Evolutionary conservation across 2,797 vertebrate genomes (phyloP), one percentile per base, ranked within the genome.

Genomic region (Taeniopygia guttata): DNA sequence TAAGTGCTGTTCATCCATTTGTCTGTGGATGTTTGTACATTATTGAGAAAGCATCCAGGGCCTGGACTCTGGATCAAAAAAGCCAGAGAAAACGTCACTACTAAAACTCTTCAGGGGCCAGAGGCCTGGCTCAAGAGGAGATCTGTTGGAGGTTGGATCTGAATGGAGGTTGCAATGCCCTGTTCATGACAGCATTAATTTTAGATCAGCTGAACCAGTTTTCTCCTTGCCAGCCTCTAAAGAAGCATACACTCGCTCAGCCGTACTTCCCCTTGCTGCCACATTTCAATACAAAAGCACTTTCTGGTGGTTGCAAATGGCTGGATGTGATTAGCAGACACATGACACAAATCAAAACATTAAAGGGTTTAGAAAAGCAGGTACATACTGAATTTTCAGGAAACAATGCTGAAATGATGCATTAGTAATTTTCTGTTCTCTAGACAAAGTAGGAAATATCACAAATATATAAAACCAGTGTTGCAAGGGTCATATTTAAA

Each of bases 171-270:
- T 64, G 66, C 1, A 2, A 62, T 73, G 66, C 38, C 11, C 20
- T 52, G 36, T 16, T 78, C 7, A 4, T 15, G 29, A 52, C 20
- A 13, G 12, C 0, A 2, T 36, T 68, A 14, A n/a, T 68, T 92
- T 94, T 45, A 83, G 34, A 84, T 84, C 54, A 93, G 60, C 56
- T 70, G 79, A 83, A 91, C 34, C 29, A 51, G 13, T 74, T 55
- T 85, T 43, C 64, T 74, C 62, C n/a, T 76, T 12, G 13, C 30
- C 45, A 80, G 68, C 29, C 46, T 84, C 66, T 14, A 11, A 64
- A 88, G 64, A 46, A 60, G 40, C 3, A 1, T 40, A 40, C 13
- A 14, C 13, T 16, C 0, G 0, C 52, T 60, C 26, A 52, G 20
- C 1, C 0, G 4, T 52, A 43, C 46, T 38, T 81, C 16, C 43